Base-by-base conservation (phyloP, 1,140 invertebrate genomes). In the Hyles vespertilio region DNA sequence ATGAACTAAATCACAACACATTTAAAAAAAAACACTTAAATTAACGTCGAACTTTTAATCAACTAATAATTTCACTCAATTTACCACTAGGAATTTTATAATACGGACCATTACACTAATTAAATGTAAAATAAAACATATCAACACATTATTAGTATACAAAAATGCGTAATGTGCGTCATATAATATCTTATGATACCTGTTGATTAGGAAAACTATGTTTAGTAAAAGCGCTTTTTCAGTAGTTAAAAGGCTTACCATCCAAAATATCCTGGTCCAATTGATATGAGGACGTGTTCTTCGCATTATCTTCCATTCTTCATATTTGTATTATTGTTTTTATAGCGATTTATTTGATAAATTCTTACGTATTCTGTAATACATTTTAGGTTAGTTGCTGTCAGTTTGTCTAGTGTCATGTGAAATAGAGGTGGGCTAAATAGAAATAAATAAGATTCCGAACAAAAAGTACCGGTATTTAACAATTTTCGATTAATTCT, bases 231-330 rank as follows among this genome's bases (percentile, higher is more conserved):
- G 3, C n/a, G 11, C 6, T 22, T 12, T 36, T 9, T 4, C 7
- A 12, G 3, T 22, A 54, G 1, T 5, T 44, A 4, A 22, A 44
- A 32, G 11, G 70, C 79, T 65, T 66, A 86, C 85, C 83, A 58
- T 88, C 82, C 22, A 88, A 72, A 69, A 88, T 84, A 72, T 88
- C 85, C 59, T 88, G 85, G 64, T 88, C 83, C 65, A 81, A 71
- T 64, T 85, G 81, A 58, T 86, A 88, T 34, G 85, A 88, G 52
- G 83, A 73, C 46, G 74, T 74, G 63, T 85, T 72, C 68, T 82
- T 88, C 65, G 69, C 74, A 69, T 81, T 79, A 79, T 86, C 85
- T 74, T 86, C 85, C 85, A 88, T 88, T 85, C 85, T 88, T 88
- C 83, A 88, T 87, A 81, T 77, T 88, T 85, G 70, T 56, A 72